A percentile compares a stretch with the other conserved stretches of the same genome.
phyloP scores from a whole-genome alignment of 2,888 invertebrate species.

The Protodeltote pygarga region DNA sequence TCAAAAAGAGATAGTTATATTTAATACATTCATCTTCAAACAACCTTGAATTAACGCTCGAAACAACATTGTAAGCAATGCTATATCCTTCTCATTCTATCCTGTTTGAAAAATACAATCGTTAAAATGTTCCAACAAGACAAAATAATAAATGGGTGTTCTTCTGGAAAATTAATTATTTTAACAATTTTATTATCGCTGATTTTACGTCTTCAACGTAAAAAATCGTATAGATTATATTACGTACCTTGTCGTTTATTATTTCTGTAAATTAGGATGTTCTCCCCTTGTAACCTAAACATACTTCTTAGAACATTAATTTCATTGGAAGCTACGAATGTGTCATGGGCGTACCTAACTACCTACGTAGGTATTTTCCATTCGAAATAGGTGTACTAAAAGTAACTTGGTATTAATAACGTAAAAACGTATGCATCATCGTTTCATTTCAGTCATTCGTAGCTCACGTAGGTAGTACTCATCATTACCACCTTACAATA shows the following conservation, averaged over 20 bases:
- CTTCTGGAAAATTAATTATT: conserved; percentile 32
- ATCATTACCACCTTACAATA: no score
- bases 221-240: background rate
- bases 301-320: no score
- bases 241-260: background rate
- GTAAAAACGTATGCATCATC: conserved; percentile 4
- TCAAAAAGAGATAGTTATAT: conserved; percentile 61
- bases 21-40: conserved; percentile 50
- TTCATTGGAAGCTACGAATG: conserved; percentile 2
- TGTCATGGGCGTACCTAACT: background rate
- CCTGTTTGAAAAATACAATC: conserved; percentile 71
- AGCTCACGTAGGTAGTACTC: conserved; percentile 3
- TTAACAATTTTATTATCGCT: conserved; percentile 5
- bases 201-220: conserved; percentile 14
- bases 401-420: conserved; percentile 4
- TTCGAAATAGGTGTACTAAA: conserved; percentile 3
- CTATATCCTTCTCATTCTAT: conserved; percentile 71
- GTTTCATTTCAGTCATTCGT: conserved; percentile 7
- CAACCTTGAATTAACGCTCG: conserved; percentile 76
- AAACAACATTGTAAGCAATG: conserved; percentile 62
- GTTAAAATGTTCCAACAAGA: conserved; percentile 57
- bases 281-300: no score
- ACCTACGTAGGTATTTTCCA: conserved; percentile 3
- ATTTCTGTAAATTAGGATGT: no score
- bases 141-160: conserved; percentile 39